Evolutionary conservation across 2,113 vertebrate species (phyloP).

Genomic region (cattle (Bos taurus)): ARS-UCD2.0 NC_037350.1:39072501-39073000

Average conservation of each 20-base stretch:
- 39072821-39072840: not conserved
- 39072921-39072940: not conserved
- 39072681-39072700: not conserved
- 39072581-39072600: not conserved
- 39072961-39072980: not conserved
- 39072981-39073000: rapidly evolving
- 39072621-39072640: not conserved
- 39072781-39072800: not conserved
- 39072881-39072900: not conserved
- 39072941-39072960: not conserved
- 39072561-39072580: not conserved
- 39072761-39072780: not conserved
- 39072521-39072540: not conserved
- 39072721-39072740: not conserved
- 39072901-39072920: not conserved
- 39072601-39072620: not conserved
- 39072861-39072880: not conserved
- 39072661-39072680: not conserved
- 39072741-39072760: not conserved
- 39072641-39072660: not conserved
- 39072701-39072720: not conserved
- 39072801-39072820: not conserved
- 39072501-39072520: not conserved
- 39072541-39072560: too few relatives aligned
- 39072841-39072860: not conserved